Conservation (phyloP, 2,888 invertebrate genomes). For the Anthophora plumipes region DNA sequence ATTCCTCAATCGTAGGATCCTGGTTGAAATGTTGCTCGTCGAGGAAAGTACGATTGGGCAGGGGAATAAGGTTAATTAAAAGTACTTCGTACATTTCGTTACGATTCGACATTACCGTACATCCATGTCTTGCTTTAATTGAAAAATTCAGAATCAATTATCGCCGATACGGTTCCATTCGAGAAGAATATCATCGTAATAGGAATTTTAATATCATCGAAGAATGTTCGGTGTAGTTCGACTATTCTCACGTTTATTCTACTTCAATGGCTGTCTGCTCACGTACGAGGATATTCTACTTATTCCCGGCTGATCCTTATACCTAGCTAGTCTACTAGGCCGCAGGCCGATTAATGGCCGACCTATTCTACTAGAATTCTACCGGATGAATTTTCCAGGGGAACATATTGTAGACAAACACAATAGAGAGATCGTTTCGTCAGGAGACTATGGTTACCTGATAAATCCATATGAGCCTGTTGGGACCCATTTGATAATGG, state of each 20-base stretch:
- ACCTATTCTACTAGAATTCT: slow-evolving; percentile 26
- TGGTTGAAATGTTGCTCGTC: background rate
- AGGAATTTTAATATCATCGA: slow-evolving; percentile 40
- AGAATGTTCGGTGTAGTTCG: slow-evolving; percentile 21
- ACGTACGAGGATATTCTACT: slow-evolving; percentile 27
- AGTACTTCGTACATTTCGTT: background rate
- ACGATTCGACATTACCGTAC: background rate
- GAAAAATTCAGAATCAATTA: slow-evolving; percentile 6
- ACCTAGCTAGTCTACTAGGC: slow-evolving; percentile 2
- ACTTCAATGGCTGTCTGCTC: slow-evolving; percentile 13
- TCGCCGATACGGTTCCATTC: background rate
- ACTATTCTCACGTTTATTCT: slow-evolving; percentile 10
- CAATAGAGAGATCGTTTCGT: slow-evolving; percentile 10
- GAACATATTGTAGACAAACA: slow-evolving; percentile 32
- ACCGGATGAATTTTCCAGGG: slow-evolving; percentile 11
- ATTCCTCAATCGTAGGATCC: background rate
- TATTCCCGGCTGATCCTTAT: background rate
- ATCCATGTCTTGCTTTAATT: background rate
- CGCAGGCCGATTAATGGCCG: slow-evolving; percentile 11
- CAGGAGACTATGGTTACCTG: background rate
- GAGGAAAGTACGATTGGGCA: too few species aligned
- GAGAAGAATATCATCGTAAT: slow-evolving; percentile 14
- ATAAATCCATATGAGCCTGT: slow-evolving; percentile 27
- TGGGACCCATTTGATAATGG: slow-evolving; percentile 18
- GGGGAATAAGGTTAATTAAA: background rate